A percentile compares a stretch with the other conserved stretches of the same genome.
Conservation (phyloP, 2,797 vertebrate genomes). For the Rhabdomys pumilio region DNA sequence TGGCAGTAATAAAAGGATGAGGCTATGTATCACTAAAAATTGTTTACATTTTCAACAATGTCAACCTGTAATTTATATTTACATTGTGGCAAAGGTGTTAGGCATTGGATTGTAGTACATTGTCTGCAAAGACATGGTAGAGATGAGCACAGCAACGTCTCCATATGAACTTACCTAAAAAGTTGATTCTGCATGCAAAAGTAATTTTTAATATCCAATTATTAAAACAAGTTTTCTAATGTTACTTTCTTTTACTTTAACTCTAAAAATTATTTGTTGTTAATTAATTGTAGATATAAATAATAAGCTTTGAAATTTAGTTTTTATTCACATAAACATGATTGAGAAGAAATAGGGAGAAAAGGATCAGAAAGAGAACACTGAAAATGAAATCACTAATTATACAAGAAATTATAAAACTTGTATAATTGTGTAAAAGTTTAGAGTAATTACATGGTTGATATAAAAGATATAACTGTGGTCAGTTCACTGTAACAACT, state of each 20-base stretch:
- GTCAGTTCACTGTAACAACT: neutral
- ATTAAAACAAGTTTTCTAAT: neutral
- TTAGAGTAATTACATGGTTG: neutral
- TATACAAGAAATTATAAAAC: neutral
- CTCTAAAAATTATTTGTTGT: neutral
- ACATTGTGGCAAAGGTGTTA: neutral
- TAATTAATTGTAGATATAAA: conserved; percentile 42
- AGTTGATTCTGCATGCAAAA: neutral
- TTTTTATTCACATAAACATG: neutral
- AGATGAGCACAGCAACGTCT: neutral
- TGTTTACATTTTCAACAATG: neutral
- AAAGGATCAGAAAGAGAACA: neutral
- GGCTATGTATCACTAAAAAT: neutral
- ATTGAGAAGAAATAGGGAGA: neutral
- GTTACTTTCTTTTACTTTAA: neutral
- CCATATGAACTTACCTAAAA: neutral
- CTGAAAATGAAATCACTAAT: neutral
- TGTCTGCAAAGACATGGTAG: neutral
- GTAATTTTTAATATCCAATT: conserved; percentile 21
- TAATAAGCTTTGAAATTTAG: neutral
- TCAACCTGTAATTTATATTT: neutral
- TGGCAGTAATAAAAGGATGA: neutral
- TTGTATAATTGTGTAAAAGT: neutral
- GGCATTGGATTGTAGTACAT: neutral
- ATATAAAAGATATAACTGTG: neutral